Evolutionary conservation across 2,113 vertebrate genomes (phyloP).

Genomic region (Nothocercus nigrocapillus): DNA sequence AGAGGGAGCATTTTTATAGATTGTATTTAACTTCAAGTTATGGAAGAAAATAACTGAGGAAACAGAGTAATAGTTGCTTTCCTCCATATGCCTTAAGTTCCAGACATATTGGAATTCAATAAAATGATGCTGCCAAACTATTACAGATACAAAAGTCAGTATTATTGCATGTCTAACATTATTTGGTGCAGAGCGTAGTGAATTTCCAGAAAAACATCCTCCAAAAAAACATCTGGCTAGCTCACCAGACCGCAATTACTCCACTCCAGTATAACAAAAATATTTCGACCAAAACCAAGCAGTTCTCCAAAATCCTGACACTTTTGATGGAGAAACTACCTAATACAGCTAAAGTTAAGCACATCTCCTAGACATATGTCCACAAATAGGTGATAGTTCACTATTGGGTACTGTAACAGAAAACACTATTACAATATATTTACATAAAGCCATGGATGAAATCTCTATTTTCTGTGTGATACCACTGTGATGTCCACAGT

Average conservation of each 20-base stretch:
- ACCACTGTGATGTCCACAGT: background rate
- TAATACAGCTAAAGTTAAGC: background rate
- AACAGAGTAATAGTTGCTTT: constrained; percentile 31
- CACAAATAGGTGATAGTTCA: background rate
- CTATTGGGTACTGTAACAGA: background rate
- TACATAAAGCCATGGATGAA: background rate
- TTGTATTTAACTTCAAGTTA: constrained; percentile 23
- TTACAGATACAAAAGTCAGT: background rate
- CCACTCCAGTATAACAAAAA: background rate
- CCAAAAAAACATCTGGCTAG: background rate
- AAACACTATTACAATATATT: background rate
- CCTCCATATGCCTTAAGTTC: background rate
- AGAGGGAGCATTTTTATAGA: constrained; percentile 32
- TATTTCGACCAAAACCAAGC: background rate
- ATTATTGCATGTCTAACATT: constrained; percentile 21
- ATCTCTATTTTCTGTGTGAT: background rate
- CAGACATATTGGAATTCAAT: constrained; percentile 54
- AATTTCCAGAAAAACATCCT: background rate
- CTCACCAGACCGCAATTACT: background rate
- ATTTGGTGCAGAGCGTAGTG: background rate
- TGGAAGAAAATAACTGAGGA: constrained; percentile 41
- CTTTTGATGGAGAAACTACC: background rate
- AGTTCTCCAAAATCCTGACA: background rate
- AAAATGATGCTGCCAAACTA: constrained; percentile 34
- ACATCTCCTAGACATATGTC: background rate